Conservation (phyloP, 2,113 vertebrate genomes). For the Tyrannus savana region DNA sequence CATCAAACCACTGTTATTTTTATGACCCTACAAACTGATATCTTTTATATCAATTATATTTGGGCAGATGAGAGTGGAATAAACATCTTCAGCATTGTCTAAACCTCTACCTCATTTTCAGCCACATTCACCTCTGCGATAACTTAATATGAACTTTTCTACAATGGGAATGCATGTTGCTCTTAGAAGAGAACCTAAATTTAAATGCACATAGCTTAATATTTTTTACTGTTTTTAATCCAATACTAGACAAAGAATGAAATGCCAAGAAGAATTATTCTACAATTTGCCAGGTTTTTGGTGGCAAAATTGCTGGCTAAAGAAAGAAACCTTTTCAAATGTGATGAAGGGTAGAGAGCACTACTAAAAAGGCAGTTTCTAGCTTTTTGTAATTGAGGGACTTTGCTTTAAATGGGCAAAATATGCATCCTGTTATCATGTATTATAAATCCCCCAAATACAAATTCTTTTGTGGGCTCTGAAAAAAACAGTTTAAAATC, state of each 20-base stretch:
- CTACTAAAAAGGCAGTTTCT: neutral
- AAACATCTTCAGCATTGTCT: neutral
- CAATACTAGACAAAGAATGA: neutral
- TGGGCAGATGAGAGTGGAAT: neutral
- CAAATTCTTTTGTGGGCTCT: neutral
- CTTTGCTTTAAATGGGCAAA: neutral
- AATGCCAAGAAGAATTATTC: neutral
- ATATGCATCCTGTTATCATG: neutral
- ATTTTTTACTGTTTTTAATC: neutral
- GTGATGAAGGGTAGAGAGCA: neutral
- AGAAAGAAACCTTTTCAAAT: neutral
- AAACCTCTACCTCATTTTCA: neutral
- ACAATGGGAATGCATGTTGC: neutral
- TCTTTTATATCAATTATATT: neutral
- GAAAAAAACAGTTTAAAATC: neutral
- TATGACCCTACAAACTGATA: neutral
- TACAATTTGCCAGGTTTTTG: neutral
- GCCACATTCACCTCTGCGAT: neutral
- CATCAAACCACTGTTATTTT: neutral
- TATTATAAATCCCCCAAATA: neutral
- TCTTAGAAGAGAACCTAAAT: neutral
- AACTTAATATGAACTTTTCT: neutral
- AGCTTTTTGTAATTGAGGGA: neutral
- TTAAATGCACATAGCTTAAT: neutral
- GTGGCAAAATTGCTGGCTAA: neutral